These are phyloP conservation scores for Vulpes lagopus DNA, from an alignment of 2,113 vertebrate genomes.

Conservation along the genomic window DNA sequence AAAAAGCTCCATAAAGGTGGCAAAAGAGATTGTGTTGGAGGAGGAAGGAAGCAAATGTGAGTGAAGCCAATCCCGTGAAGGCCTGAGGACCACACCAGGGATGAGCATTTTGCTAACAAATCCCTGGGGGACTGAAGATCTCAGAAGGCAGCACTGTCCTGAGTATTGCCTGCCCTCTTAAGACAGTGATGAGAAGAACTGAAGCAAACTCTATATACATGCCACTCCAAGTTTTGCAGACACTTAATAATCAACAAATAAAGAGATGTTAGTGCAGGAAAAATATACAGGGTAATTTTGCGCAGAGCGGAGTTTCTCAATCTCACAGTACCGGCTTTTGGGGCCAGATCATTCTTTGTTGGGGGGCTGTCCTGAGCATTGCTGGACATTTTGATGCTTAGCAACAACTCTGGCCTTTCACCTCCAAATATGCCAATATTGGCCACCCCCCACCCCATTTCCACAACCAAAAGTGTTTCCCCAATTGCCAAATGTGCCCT, in stretches of 20 bases:
- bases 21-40: background rate
- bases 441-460: background rate
- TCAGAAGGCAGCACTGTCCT: background rate
- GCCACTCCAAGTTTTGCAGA: background rate
- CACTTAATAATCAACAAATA: background rate
- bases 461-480: slow-evolving; percentile 4
- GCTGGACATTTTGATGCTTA: background rate
- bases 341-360: background rate
- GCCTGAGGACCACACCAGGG: no score
- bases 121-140: background rate
- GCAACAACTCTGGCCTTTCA: background rate
- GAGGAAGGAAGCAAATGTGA: background rate
- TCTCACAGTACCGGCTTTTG: background rate
- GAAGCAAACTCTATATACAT: background rate
- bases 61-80: background rate
- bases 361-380: background rate
- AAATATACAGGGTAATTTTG: background rate
- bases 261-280: background rate
- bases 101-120: background rate
- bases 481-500: background rate
- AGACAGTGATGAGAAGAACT: background rate
- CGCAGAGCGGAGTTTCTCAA: background rate
- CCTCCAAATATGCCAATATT: background rate
- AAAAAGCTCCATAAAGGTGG: background rate
- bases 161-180: background rate